A percentile compares a stretch with the other conserved stretches of the same genome.
Conservation (phyloP, 1,140 invertebrate genomes). For the Macrosteles quadrilineatus region DNA sequence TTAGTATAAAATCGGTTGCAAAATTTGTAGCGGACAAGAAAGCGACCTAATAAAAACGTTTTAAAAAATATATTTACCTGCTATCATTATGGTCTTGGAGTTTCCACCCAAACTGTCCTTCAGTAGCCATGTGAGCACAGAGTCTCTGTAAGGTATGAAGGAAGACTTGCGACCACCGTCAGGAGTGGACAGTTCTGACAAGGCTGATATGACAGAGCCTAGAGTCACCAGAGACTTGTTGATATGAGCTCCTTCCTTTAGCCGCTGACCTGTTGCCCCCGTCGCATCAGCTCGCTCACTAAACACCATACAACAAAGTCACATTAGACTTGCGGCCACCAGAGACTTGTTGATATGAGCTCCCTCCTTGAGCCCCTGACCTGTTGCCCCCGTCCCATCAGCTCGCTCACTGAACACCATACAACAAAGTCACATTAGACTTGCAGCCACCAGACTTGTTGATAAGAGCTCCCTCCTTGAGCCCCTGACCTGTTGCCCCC, state of each 20-base stretch:
- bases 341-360: no score
- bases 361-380: no score
- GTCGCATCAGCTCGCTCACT: constrained; percentile 87
- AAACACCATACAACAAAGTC: constrained; percentile 29
- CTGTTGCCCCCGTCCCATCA: no score
- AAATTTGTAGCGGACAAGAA: no score
- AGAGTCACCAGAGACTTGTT: constrained; percentile 90
- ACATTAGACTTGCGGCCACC: no score
- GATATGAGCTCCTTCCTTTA: constrained; percentile 90
- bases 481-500: no score
- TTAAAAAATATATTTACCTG: constrained; percentile 57
- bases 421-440: no score
- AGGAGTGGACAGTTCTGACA: constrained; percentile 67
- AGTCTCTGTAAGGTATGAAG: constrained; percentile 90
- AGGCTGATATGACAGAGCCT: constrained; percentile 91
- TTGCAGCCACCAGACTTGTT: no score
- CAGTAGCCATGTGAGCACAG: constrained; percentile 86
- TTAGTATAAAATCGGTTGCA: no score
- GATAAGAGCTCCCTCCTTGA: no score
- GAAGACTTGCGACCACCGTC: constrained; percentile 34
- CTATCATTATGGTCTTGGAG: constrained; percentile 91
- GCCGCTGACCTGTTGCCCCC: constrained; percentile 80
- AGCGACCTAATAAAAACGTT: no score
- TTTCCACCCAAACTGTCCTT: constrained; percentile 93
- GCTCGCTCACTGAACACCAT: no score